Evolutionary conservation across 2,797 vertebrate species (phyloP).

Genomic region (Sebastes hubbsi): DNA sequence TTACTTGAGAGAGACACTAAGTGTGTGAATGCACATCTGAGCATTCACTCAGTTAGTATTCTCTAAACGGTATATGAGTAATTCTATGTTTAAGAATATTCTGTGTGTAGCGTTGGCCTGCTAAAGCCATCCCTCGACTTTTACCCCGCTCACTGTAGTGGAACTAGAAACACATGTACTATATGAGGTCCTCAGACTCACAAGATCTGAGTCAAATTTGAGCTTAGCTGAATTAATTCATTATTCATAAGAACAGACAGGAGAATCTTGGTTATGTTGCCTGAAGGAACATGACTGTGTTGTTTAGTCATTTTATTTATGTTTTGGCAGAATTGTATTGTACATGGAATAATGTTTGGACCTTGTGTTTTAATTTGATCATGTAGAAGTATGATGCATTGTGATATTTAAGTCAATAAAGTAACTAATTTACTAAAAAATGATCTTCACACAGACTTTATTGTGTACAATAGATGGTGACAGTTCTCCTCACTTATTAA

Average conservation of each 20-base stretch:
- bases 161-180: not conserved
- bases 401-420: not conserved
- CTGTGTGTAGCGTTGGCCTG: not conserved
- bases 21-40: constrained; percentile 14
- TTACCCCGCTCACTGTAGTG: not conserved
- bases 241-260: constrained; percentile 7
- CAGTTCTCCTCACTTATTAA: too few species aligned
- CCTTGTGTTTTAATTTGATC: not conserved
- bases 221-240: not conserved
- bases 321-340: not conserved
- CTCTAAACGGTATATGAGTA: not conserved
- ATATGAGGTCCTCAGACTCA: not conserved
- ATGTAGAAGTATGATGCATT: not conserved
- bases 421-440: not conserved
- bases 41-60: not conserved
- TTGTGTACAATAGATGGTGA: not conserved
- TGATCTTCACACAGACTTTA: not conserved
- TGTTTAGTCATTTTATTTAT: not conserved
- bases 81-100: not conserved
- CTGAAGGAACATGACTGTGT: not conserved
- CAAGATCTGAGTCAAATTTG: not conserved
- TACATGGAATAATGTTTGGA: not conserved
- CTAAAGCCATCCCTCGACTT: not conserved
- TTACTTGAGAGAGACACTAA: constrained; percentile 19
- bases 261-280: not conserved